Evolutionary conservation across 2,888 invertebrate species (phyloP).

Genomic region (Willowsia nigromaculata): DNA sequence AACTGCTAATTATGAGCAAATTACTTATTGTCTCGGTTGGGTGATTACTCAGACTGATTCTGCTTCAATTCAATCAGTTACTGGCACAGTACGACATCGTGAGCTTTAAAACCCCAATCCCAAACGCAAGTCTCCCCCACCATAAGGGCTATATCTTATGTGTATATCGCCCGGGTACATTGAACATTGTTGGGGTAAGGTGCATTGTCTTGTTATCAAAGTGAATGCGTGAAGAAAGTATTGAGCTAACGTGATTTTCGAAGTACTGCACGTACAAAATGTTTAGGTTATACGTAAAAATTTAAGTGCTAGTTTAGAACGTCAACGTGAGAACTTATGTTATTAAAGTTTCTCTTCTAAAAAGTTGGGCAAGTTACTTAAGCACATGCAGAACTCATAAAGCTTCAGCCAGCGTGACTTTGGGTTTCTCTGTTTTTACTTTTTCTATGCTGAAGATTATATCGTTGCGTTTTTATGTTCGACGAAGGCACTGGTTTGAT

Average conservation of each 20-base stretch:
- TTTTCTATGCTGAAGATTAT: neutral
- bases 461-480: neutral
- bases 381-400: neutral
- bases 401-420: neutral
- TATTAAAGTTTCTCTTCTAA: neutral
- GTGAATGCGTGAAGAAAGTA: too few relatives aligned
- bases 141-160: too few relatives aligned
- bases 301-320: neutral
- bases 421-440: neutral
- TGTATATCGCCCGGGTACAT: too few relatives aligned
- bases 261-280: too few relatives aligned
- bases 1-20: conserved; percentile 39
- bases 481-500: neutral
- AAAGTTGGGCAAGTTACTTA: neutral
- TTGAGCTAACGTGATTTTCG: too few relatives aligned
- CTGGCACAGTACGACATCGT: neutral
- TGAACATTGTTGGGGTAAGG: too few relatives aligned
- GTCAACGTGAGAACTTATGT: neutral
- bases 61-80: conserved; percentile 20
- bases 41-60: neutral
- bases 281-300: too few relatives aligned
- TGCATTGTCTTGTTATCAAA: too few relatives aligned
- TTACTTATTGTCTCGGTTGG: conserved; percentile 29
- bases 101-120: neutral
- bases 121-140: too few relatives aligned